Evolutionary conservation across 2,888 invertebrate genomes (phyloP).

Genomic region (Cacoxenus indagator): DNA sequence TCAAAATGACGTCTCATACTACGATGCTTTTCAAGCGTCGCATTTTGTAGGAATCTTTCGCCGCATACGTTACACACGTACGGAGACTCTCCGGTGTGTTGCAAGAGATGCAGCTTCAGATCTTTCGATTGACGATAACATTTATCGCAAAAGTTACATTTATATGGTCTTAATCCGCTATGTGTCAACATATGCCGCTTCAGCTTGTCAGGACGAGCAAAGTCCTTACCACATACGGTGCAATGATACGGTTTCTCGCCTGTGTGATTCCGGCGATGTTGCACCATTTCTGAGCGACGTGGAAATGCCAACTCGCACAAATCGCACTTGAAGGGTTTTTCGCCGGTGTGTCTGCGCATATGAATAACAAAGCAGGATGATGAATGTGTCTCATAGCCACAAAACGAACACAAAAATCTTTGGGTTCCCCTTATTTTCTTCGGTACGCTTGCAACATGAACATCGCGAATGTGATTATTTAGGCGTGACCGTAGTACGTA

Average conservation of each 20-base stretch:
- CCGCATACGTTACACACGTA: conserved; percentile 59
- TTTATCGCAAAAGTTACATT: conserved; percentile 72
- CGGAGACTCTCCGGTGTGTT: conserved; percentile 68
- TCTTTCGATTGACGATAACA: conserved; percentile 80
- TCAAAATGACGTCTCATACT: conserved; percentile 71
- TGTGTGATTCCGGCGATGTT: conserved; percentile 75
- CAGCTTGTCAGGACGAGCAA: conserved; percentile 73
- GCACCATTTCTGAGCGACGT: conserved; percentile 75
- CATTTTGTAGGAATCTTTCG: conserved; percentile 74
- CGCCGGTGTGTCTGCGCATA: conserved; percentile 78
- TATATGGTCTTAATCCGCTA: conserved; percentile 73
- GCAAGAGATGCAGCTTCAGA: conserved; percentile 77
- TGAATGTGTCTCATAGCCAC: conserved; percentile 75
- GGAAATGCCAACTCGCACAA: conserved; percentile 77
- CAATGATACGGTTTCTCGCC: conserved; percentile 75
- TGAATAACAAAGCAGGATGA: conserved; percentile 77
- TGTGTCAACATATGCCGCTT: conserved; percentile 75
- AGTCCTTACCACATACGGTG: conserved; percentile 70
- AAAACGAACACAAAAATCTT: conserved; percentile 74
- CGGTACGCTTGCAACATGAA: conserved; percentile 51
- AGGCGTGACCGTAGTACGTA: conserved; percentile 56
- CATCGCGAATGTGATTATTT: conserved; percentile 54
- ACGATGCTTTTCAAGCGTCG: conserved; percentile 77
- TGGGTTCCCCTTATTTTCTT: conserved; percentile 61
- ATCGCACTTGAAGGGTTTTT: conserved; percentile 77